phyloP scores from a whole-genome alignment of 2,888 invertebrate genomes.

The Amphipoea lucens region DNA sequence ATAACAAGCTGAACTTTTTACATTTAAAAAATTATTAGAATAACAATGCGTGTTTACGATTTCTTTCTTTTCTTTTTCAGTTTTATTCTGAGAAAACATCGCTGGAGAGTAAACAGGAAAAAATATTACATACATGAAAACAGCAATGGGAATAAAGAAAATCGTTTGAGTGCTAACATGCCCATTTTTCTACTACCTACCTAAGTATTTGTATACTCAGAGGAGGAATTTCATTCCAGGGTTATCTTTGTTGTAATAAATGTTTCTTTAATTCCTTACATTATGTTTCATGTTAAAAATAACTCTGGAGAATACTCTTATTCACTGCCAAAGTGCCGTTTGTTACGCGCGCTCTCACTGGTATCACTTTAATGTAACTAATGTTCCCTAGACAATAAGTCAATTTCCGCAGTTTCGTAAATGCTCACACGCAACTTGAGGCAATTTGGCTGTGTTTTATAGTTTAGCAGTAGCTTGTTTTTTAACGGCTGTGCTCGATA shows the following conservation, averaged over 20 bases:
- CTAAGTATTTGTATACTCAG: background rate
- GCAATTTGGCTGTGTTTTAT: conserved; percentile 47
- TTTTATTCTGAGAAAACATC: conserved; percentile 31
- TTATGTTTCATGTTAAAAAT: conserved; percentile 31
- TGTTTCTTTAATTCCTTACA: conserved; percentile 7
- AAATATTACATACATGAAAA: conserved; percentile 55
- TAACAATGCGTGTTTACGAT: conserved; percentile 11
- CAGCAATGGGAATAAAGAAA: conserved; percentile 58
- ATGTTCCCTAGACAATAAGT: conserved; percentile 56
- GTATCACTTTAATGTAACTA: conserved; percentile 42
- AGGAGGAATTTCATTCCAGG: conserved; percentile 37
- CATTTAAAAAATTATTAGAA: background rate
- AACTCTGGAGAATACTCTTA: conserved; percentile 15
- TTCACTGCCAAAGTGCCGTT: background rate
- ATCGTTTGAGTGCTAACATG: conserved; percentile 49
- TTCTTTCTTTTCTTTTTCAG: conserved; percentile 24
- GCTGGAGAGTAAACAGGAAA: conserved; percentile 54
- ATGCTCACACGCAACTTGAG: conserved; percentile 51
- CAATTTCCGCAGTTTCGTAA: conserved; percentile 51
- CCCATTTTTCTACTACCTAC: conserved; percentile 39
- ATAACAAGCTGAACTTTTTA: background rate
- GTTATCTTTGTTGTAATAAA: conserved; percentile 21
- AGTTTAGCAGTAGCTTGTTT: conserved; percentile 46
- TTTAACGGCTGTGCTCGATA: conserved; percentile 68
- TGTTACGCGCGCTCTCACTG: conserved; percentile 15